Percentiles rank a stretch among this genome's conserved stretches.
These are phyloP conservation scores for Protula sp. DNA, from an alignment of 2,888 invertebrate genomes.

Conservation along the genomic window DNA sequence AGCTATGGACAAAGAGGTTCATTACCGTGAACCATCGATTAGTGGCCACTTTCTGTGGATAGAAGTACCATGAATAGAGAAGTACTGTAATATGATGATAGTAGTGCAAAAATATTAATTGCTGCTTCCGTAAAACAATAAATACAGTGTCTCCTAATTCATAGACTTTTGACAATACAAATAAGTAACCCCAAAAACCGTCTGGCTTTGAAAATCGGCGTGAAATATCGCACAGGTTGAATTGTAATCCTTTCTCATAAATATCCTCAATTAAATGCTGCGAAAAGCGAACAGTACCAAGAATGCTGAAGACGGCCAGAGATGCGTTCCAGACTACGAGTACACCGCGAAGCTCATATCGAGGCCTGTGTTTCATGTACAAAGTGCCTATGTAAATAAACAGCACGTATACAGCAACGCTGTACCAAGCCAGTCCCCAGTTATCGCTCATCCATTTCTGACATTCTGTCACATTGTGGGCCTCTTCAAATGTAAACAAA, in stretches of 20 bases:
- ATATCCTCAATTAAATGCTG: constrained; percentile 88
- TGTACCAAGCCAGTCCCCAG: too few species aligned
- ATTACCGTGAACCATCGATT: constrained; percentile 55
- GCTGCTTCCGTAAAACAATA: constrained; percentile 55
- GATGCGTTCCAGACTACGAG: constrained; percentile 87
- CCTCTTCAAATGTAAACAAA: too few species aligned
- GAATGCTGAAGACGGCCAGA: constrained; percentile 88
- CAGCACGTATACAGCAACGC: too few species aligned
- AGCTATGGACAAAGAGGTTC: constrained; percentile 57
- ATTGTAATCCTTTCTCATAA: constrained; percentile 83
- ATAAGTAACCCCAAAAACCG: neutral
- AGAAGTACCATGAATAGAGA: constrained; percentile 55
- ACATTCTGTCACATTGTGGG: too few species aligned
- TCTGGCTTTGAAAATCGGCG: neutral
- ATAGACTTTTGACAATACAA: constrained; percentile 66
- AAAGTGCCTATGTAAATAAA: too few species aligned
- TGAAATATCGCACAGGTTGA: constrained; percentile 77
- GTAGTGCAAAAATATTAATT: constrained; percentile 57
- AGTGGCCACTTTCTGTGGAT: constrained; percentile 41
- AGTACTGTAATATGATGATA: constrained; percentile 56
- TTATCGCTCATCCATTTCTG: too few species aligned
- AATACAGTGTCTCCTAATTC: constrained; percentile 68
- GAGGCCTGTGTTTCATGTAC: constrained; percentile 88
- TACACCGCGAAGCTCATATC: constrained; percentile 80
- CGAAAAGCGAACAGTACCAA: constrained; percentile 76